Base-by-base conservation (phyloP, 2,888 invertebrate species). In the Hedya salicella region DNA sequence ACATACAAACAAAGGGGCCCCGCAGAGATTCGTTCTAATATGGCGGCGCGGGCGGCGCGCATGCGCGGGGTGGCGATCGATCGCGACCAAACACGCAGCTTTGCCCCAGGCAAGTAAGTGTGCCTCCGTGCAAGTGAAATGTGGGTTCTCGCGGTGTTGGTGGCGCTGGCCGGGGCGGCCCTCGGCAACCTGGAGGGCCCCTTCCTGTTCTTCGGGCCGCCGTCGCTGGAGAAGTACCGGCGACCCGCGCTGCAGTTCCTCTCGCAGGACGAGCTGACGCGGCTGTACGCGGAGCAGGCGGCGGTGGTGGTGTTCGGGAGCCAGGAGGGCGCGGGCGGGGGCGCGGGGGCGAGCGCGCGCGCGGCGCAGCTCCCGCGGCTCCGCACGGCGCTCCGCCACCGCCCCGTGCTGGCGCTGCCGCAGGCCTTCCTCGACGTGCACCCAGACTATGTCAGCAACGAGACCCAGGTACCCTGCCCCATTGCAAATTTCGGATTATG, bases 251-350 rank as follows among this genome's bases (percentile, higher is more conserved):
- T 94, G 36, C 88, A 89, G 67, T 92, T 89, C 57, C 76, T 93
- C 46, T 92, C 91, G 57, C 93, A 94, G 72, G 93, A 93, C 85
- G 91, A 93, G 64, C 79, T 94, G 76, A 91, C 92, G 84, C 88
- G 88, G 75, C 89, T 94, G n/a, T 94, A 93, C 71, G 89, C 88
- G 39, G 93, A 93, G 66, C 93, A 91, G 72, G 92, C 93, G 48
- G 93, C 94, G 3, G 93, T 94, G 32, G 92, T 94, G 68, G 91
- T 94, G 69, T 94, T 94, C 73, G 93, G 94, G 62, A 93, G 94
- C 74, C 94, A 94, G 80, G 92, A 91, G 66, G 91, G 93, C 0
- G 90, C 94, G 94, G 80, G 92, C 90, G 67, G 91, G 93, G 0
- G 89, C 86, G 74, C 93, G 93, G 4, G 79, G 94, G 70, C 93